Conservation (phyloP, 1,140 invertebrate species). For the Homalodisca vitripennis region DNA sequence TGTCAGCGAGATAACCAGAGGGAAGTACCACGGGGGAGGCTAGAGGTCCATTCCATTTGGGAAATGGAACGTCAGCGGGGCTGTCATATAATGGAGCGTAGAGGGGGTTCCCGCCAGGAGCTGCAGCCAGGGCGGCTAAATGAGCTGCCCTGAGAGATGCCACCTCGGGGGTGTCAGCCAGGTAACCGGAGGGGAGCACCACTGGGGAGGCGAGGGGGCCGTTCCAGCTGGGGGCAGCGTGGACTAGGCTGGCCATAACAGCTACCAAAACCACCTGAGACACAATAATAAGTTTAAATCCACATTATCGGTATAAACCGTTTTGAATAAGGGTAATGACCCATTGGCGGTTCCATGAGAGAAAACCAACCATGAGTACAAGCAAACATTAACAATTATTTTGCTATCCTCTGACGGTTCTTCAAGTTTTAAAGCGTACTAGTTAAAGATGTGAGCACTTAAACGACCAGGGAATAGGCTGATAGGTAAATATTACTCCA, state of each 20-base stretch:
- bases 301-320: too few relatives aligned
- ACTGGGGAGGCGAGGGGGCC: slow-evolving; percentile 11
- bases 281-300: not conserved
- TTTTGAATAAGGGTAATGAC: too few relatives aligned
- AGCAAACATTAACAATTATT: too few relatives aligned
- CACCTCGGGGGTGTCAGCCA: slow-evolving; percentile 46
- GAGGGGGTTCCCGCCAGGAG: not conserved
- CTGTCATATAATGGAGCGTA: too few relatives aligned
- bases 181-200: slow-evolving; percentile 43
- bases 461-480: too few relatives aligned
- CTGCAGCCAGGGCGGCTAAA: not conserved
- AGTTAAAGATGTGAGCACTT: too few relatives aligned
- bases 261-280: slow-evolving; percentile 22
- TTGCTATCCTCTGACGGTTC: too few relatives aligned
- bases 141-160: slow-evolving; percentile 43
- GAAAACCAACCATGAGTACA: too few relatives aligned
- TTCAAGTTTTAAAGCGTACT: too few relatives aligned
- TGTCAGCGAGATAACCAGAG: slow-evolving; percentile 50
- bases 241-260: slow-evolving; percentile 11
- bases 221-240: slow-evolving; percentile 21
- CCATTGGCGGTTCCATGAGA: too few relatives aligned
- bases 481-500: too few relatives aligned
- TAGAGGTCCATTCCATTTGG: slow-evolving; percentile 4
- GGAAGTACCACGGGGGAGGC: slow-evolving; percentile 11
- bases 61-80: not conserved